These are phyloP conservation scores for Plodia interpunctella DNA, from an alignment of 1,140 invertebrate genomes.

Conservation along the genomic window DNA sequence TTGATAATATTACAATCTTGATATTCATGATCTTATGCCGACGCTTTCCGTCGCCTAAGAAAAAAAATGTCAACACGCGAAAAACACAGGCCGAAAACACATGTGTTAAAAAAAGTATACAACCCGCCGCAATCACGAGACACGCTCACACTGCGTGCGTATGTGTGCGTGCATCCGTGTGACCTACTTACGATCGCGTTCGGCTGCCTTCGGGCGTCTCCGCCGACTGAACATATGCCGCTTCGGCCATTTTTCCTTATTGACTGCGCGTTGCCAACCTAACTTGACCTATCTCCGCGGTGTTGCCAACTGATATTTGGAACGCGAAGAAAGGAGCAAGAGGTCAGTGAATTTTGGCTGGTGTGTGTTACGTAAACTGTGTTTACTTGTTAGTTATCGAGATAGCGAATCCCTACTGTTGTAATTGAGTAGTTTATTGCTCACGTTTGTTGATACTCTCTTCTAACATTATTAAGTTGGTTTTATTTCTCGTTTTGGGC, in stretches of 20 bases:
- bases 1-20: no score
- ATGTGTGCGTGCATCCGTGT: slow-evolving; percentile 57
- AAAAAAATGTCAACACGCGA: slow-evolving; percentile 5
- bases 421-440: not conserved
- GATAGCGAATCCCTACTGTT: not conserved
- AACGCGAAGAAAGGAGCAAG: slow-evolving; percentile 17
- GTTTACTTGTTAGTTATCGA: slow-evolving; percentile 8
- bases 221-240: slow-evolving; percentile 38
- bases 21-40: not conserved
- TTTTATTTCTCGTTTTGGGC: no score
- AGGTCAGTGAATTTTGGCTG: slow-evolving; percentile 23
- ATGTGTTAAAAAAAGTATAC: slow-evolving; percentile 3
- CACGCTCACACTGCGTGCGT: slow-evolving; percentile 28
- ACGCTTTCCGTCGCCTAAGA: not conserved
- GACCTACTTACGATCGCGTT: slow-evolving; percentile 60
- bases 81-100: slow-evolving; percentile 8
- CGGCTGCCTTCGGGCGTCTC: slow-evolving; percentile 35
- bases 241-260: slow-evolving; percentile 42
- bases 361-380: slow-evolving; percentile 27
- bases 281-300: slow-evolving; percentile 38
- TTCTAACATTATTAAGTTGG: no score
- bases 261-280: slow-evolving; percentile 30
- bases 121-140: slow-evolving; percentile 33
- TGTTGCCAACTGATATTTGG: slow-evolving; percentile 6
- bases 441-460: not conserved